Conservation (phyloP, 2,113 vertebrate genomes). For the Nyctibius bracteatus region DNA sequence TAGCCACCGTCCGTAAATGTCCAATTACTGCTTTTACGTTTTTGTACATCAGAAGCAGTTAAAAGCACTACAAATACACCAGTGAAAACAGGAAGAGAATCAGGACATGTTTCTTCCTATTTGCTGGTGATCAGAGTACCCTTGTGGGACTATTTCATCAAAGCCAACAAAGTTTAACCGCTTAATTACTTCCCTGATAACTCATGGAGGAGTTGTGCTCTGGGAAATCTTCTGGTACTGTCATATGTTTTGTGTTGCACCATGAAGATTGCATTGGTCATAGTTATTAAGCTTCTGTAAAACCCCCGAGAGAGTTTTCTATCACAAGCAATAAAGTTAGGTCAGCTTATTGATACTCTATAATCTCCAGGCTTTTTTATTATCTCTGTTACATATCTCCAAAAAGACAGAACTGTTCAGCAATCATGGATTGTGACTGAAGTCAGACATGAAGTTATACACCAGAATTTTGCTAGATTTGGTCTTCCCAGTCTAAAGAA, state of each 20-base stretch:
- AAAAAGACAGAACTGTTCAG: not conserved
- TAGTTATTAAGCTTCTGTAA: not conserved
- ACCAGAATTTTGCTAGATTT: not conserved
- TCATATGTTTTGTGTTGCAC: not conserved
- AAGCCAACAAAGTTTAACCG: not conserved
- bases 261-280: not conserved
- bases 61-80: not conserved
- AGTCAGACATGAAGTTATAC: not conserved
- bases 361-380: not conserved
- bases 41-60: not conserved
- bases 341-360: not conserved
- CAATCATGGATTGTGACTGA: not conserved
- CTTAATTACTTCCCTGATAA: not conserved
- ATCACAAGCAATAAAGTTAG: not conserved
- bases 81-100: not conserved
- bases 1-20: fast-evolving
- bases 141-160: not conserved
- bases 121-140: not conserved
- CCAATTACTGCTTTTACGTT: not conserved
- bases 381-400: not conserved
- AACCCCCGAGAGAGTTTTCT: not conserved
- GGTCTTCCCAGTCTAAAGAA: not conserved
- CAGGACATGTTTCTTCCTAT: not conserved
- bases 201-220: not conserved
- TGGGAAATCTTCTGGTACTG: not conserved